Evolutionary conservation across 2,113 vertebrate species (phyloP).

Genomic region (Rostratula benghalensis): DNA sequence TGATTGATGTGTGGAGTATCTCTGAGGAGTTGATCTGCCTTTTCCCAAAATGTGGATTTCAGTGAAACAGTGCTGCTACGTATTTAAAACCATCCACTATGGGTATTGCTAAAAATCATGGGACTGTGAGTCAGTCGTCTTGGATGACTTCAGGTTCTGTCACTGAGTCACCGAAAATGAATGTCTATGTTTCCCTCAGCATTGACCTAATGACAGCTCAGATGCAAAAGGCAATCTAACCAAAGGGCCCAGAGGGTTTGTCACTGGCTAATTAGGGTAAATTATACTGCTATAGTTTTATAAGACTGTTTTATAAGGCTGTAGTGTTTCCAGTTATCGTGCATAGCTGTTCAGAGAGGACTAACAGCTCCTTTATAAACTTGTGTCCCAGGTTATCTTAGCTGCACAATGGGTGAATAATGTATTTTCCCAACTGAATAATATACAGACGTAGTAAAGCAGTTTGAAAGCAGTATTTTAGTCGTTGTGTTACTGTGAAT

Average conservation of each 20-base stretch:
- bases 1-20: neutral
- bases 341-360: rapidly evolving
- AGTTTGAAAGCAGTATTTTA: constrained; percentile 4
- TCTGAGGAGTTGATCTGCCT: neutral
- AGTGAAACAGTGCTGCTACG: rapidly evolving
- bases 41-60: neutral
- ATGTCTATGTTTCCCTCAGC: neutral
- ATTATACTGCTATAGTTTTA: neutral
- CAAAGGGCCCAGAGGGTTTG: neutral
- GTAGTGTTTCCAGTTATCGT: neutral
- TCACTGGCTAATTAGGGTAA: neutral
- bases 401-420: neutral
- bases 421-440: neutral
- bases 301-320: neutral
- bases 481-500: neutral
- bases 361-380: neutral
- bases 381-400: neutral
- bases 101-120: constrained; percentile 28
- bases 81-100: neutral
- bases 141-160: neutral
- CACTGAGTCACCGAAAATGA: constrained; percentile 40
- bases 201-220: neutral
- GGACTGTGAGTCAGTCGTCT: constrained; percentile 41
- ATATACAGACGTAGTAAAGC: neutral
- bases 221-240: neutral